Percentiles rank a stretch among this genome's conserved stretches.
These are phyloP conservation scores for Eospalax fontanierii DNA, from an alignment of 2,797 vertebrate genomes.

Conservation along the genomic window DNA sequence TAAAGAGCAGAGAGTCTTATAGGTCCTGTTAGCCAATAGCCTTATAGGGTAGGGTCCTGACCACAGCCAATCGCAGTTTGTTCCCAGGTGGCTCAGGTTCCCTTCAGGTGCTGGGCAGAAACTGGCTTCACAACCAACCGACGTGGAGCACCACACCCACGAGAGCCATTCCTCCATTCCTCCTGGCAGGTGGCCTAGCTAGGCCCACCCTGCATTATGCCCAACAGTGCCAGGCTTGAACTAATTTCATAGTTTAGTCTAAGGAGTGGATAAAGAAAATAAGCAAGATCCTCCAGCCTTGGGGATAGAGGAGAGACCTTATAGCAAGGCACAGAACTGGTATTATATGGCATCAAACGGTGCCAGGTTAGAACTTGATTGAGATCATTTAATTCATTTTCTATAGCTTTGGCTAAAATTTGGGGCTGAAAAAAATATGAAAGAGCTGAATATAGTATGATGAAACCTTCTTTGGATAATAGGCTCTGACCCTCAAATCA, in stretches of 20 bases:
- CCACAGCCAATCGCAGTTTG: no score
- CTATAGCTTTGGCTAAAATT: neutral
- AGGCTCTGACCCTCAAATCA: neutral
- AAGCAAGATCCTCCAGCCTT: neutral
- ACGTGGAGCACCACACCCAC: no score
- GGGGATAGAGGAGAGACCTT: neutral
- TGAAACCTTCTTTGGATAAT: neutral
- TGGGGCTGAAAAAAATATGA: neutral
- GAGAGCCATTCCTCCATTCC: no score
- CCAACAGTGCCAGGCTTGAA: no score
- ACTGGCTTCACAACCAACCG: no score
- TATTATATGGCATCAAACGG: neutral
- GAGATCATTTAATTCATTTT: neutral
- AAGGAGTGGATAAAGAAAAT: neutral
- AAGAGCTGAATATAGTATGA: neutral
- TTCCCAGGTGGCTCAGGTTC: no score
- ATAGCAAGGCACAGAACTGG: neutral
- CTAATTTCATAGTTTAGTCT: neutral
- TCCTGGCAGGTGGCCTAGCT: no score
- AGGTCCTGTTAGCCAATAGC: no score
- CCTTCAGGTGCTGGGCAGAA: no score
- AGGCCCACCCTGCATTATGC: no score
- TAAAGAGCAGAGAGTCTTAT: no score
- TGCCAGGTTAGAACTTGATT: accelerated
- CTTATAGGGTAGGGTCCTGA: no score